Conservation (phyloP, 2,113 vertebrate species). For the Dasyprocta punctata region DNA sequence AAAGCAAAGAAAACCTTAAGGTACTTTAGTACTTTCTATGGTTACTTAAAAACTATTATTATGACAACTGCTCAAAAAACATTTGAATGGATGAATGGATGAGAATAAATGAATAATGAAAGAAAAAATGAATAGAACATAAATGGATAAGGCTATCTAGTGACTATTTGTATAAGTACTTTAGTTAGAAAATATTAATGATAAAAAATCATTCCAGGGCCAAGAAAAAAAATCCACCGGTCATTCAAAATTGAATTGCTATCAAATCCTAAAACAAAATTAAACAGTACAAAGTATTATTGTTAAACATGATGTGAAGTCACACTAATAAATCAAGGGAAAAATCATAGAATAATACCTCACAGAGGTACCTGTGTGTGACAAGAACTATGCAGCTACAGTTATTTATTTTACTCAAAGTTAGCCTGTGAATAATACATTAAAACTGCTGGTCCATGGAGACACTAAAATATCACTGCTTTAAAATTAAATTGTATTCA, state of each 20-base stretch:
- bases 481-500: constrained; percentile 51
- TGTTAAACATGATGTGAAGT: not conserved
- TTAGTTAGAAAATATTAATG: not conserved
- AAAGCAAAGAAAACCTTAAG: not conserved
- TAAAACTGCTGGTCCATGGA: not conserved
- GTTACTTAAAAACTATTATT: not conserved
- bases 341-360: not conserved
- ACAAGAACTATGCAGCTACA: not conserved
- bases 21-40: not conserved
- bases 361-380: not conserved
- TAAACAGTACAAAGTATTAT: not conserved
- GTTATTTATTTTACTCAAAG: not conserved
- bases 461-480: constrained; percentile 11
- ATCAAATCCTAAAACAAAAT: not conserved
- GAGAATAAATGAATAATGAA: not conserved
- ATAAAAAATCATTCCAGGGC: not conserved
- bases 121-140: not conserved
- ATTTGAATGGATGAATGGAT: not conserved
- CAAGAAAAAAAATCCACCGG: not conserved
- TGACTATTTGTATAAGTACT: not conserved
- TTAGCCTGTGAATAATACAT: not conserved
- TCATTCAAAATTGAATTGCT: not conserved
- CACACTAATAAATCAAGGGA: not conserved
- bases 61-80: not conserved
- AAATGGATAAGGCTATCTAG: not conserved